Evolutionary conservation across 2,797 vertebrate species (phyloP), one percentile per base, ranked within the genome.

Genomic region (Ceryle rudis): DNA sequence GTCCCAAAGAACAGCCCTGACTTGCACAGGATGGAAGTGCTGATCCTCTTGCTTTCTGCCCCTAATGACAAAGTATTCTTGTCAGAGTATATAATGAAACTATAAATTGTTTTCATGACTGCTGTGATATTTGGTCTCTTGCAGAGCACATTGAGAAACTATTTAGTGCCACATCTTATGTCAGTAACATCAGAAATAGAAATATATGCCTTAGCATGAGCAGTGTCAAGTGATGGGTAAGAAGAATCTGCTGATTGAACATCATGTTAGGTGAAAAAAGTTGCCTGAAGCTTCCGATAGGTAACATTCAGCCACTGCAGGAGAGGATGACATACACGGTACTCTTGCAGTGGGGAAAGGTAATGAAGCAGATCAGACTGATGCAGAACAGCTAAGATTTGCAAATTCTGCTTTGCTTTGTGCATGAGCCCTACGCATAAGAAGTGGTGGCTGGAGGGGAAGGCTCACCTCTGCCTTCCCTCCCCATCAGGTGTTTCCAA

Each of bases 71-170:
- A 97, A 98, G 94, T 98, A 72, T 97, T 96, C 94, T 51, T 98
- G 97, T 97, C 98, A 97, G 80, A 61, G 95, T 91, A 75, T 72
- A 95, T 98, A 98, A 98, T 98, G 98, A 97, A 97, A 97, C 98
- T 97, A 97, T 98, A 98, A 98, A 98, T 98, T 98, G 97, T 97
- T 98, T 98, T 97, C 97, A 96, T 96, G 97, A 97, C 95, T 97
- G 96, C 97, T 94, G 80, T 93, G 95, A 92, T 96, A 97, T 96
- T 97, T 97, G 94, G 91, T 96, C 84, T 97, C 95, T 96, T 95
- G 96, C 57, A 70, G 93, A 96, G 94, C 92, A 94, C 94, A 94
- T 97, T 96, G 87, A 78, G 97, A 97, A 97, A 94, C 93, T 97
- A 97, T 96, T 98, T 97, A 97, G 95, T 93, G 93, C 90, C 91